Base-by-base conservation (phyloP, 2,888 invertebrate species). In the Xiphydria camelus region DNA sequence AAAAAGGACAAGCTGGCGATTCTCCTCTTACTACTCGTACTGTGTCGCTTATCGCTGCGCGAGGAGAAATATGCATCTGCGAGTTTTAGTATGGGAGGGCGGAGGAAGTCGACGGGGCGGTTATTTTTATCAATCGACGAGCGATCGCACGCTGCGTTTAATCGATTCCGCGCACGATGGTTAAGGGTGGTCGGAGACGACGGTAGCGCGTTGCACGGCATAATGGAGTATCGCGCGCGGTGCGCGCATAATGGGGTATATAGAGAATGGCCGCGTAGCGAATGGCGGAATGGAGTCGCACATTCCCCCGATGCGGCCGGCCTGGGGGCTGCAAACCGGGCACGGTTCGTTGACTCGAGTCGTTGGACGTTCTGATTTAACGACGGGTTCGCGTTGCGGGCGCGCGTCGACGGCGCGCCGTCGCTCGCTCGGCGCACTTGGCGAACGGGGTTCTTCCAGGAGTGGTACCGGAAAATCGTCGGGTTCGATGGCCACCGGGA, bases 171-270 rank as follows among this genome's bases (percentile, higher is more conserved):
- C n/a, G n/a, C 62, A 38, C 46, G 53, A 54, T 47, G 61, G 59
- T 51, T 54, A 55, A 45, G 54, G 44, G 60, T 55, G 53, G 54
- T 48, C 47, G 47, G 57, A 56, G 59, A 62, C 59, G 57, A 59
- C 63, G 63, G 68, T 69, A 65, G 67, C 65, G 61, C 67, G 65
- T 58, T 63, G 62, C 67, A 61, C 59, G 58, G 65, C 63, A 69
- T 71, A 71, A 72, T 71, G 68, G 68, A 66, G 63, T 66, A 61
- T 67, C 65, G 62, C 62, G 53, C 29, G 4, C 42, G 42, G 43
- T 49, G 44, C 66, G 59, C 64, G 62, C 68, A 70, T 69, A 70
- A 70, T 70, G 66, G 71, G 70, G 70, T 68, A 65, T n/a, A n/a
- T 62, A 67, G 64, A 66, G 66, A 66, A 68, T 68, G 64, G 68